A percentile compares a stretch with the other conserved stretches of the same genome.
phyloP scores from a whole-genome alignment of 1,140 invertebrate genomes.

The Orius insidiosus region DNA sequence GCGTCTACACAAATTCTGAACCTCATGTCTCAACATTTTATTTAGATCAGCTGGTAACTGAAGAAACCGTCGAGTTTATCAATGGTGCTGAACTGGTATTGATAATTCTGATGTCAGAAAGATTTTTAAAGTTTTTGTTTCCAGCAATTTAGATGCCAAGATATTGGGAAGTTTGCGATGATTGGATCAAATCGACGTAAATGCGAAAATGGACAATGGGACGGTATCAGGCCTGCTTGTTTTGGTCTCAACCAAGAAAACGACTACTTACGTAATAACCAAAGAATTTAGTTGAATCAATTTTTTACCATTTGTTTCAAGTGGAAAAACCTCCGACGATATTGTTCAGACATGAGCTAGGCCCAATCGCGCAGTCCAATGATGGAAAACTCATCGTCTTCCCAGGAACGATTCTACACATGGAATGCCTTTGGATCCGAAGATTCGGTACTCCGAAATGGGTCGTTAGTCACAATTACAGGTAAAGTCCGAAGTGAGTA shows the following conservation, averaged over 20 bases:
- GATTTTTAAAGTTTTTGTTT: background rate
- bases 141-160: constrained; percentile 43
- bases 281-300: background rate
- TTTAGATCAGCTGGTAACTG: constrained; percentile 54
- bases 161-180: constrained; percentile 56
- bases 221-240: constrained; percentile 55
- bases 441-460: constrained; percentile 68
- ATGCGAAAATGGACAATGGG: constrained; percentile 60
- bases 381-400: constrained; percentile 69
- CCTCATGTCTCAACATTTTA: constrained; percentile 62
- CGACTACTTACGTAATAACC: constrained; percentile 65
- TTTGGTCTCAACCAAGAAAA: constrained; percentile 67
- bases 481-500: constrained; percentile 26
- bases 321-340: constrained; percentile 76
- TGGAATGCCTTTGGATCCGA: constrained; percentile 73
- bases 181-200: constrained; percentile 38
- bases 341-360: constrained; percentile 57
- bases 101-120: constrained; percentile 27
- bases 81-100: constrained; percentile 54
- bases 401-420: constrained; percentile 64
- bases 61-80: constrained; percentile 56
- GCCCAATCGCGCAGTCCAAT: constrained; percentile 71
- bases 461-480: constrained; percentile 51
- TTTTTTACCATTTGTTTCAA: constrained; percentile 22
- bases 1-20: constrained; percentile 54